Conservation (phyloP, 2,888 invertebrate genomes). For the Latrodectus elegans region DNA sequence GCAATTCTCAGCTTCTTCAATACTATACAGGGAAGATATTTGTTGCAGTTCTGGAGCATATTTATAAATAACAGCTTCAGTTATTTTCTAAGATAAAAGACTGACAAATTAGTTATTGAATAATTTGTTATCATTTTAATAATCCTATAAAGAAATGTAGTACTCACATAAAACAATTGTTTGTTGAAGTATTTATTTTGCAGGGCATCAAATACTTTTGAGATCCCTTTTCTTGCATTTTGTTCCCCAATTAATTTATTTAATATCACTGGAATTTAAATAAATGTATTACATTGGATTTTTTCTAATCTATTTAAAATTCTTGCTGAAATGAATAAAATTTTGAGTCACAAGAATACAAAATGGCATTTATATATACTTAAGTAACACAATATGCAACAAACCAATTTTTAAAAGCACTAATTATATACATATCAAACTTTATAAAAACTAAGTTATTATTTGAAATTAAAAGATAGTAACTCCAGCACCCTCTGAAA, state of each 20-base stretch:
- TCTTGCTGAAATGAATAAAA: neutral
- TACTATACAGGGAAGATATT: conserved; percentile 34
- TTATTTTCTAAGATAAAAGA: conserved; percentile 69
- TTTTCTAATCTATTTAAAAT: conserved; percentile 1
- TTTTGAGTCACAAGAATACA: too few species aligned
- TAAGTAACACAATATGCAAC: too few species aligned
- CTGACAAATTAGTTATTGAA: neutral
- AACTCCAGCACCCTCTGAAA: too few species aligned
- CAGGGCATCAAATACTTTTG: conserved; percentile 89
- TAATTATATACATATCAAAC: too few species aligned
- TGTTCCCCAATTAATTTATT: conserved; percentile 89
- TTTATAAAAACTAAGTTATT: too few species aligned
- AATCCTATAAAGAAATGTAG: neutral
- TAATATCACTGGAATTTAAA: conserved; percentile 83
- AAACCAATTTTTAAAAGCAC: too few species aligned
- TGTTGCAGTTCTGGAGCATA: conserved; percentile 71
- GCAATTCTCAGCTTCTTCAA: conserved; percentile 18
- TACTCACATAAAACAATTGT: conserved; percentile 90
- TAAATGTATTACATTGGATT: too few species aligned
- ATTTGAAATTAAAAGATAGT: too few species aligned
- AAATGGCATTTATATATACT: too few species aligned
- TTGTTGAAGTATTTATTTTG: conserved; percentile 91
- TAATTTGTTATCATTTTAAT: too few species aligned
- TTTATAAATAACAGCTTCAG: conserved; percentile 72
- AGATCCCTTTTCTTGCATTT: conserved; percentile 87